Percentiles rank a stretch among this genome's conserved stretches.
These are phyloP conservation scores for Amphiprion percula DNA, from an alignment of 2,113 vertebrate species.

Conservation along the genomic window DNA sequence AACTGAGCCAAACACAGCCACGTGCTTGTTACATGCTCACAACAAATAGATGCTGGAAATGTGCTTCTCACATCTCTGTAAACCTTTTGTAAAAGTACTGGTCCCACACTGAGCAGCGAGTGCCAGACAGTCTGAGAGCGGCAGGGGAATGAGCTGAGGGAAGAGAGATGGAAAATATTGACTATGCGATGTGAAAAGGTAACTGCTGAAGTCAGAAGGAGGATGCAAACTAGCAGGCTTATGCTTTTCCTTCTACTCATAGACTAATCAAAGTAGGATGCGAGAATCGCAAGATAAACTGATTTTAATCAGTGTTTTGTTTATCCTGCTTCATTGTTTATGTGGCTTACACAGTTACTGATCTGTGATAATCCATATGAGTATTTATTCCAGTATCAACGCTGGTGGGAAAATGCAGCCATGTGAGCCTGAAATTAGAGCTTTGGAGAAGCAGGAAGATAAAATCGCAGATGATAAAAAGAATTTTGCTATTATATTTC, in stretches of 20 bases:
- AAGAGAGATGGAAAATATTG: slow-evolving; percentile 21
- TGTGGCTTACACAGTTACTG: slow-evolving; percentile 40
- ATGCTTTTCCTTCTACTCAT: slow-evolving; percentile 35
- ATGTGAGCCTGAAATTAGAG: slow-evolving; percentile 42
- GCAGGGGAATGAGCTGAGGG: slow-evolving; percentile 5
- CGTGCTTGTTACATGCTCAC: slow-evolving; percentile 63
- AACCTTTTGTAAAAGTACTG: slow-evolving; percentile 53
- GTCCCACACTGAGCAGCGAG: slow-evolving; percentile 19
- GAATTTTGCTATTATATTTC: background rate
- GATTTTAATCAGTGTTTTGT: slow-evolving; percentile 61
- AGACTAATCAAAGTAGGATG: slow-evolving; percentile 41
- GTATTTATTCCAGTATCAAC: slow-evolving; percentile 18
- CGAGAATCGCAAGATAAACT: slow-evolving; percentile 10
- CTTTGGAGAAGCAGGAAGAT: slow-evolving; percentile 5
- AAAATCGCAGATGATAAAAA: background rate
- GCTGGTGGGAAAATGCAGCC: slow-evolving; percentile 47
- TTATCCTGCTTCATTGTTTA: slow-evolving; percentile 50
- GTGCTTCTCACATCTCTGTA: slow-evolving; percentile 54
- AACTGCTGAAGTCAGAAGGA: slow-evolving; percentile 20
- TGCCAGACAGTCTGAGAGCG: slow-evolving; percentile 12
- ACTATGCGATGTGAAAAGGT: slow-evolving; percentile 22
- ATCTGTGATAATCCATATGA: slow-evolving; percentile 37
- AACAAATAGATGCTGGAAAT: slow-evolving; percentile 49
- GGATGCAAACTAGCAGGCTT: background rate
- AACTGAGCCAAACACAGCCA: slow-evolving; percentile 36